Evolutionary conservation across 2,113 vertebrate species (phyloP).

Genomic region (Oreochromis tanganicae): DNA sequence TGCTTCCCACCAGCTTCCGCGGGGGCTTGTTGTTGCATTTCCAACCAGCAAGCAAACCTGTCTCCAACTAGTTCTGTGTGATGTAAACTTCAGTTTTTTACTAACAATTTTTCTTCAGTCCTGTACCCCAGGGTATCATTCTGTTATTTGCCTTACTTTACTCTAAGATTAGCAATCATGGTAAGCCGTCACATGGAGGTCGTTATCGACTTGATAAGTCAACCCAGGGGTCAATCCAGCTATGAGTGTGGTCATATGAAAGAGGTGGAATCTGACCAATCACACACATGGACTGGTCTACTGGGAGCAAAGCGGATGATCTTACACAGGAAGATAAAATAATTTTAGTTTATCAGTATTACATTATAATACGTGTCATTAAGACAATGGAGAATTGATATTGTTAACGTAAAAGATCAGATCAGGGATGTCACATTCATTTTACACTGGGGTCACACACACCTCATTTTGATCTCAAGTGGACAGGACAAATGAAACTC

Average conservation of each 20-base stretch:
- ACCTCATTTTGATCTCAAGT: neutral
- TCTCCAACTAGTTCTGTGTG: neutral
- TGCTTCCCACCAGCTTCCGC: neutral
- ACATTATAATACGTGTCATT: neutral
- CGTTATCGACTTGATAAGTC: neutral
- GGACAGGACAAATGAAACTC: neutral
- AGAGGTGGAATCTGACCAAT: neutral
- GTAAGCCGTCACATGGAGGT: neutral
- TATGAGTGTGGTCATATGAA: neutral
- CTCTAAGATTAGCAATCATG: neutral
- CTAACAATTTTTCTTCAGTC: neutral
- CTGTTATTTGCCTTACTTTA: neutral
- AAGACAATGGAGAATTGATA: neutral
- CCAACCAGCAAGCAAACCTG: neutral
- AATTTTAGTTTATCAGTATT: neutral
- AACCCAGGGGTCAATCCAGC: neutral
- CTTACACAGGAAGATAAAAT: neutral
- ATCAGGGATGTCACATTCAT: neutral
- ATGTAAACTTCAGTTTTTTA: neutral
- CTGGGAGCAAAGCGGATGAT: fast-evolving
- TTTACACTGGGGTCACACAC: neutral
- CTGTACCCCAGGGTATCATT: neutral
- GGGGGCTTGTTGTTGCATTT: neutral
- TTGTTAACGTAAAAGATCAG: neutral
- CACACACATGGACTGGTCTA: neutral